A percentile compares a stretch with the other conserved stretches of the same genome.
These are phyloP conservation scores for Pseudomyrmex concolor DNA, from an alignment of 1,140 invertebrate species.

Conservation along the genomic window DNA sequence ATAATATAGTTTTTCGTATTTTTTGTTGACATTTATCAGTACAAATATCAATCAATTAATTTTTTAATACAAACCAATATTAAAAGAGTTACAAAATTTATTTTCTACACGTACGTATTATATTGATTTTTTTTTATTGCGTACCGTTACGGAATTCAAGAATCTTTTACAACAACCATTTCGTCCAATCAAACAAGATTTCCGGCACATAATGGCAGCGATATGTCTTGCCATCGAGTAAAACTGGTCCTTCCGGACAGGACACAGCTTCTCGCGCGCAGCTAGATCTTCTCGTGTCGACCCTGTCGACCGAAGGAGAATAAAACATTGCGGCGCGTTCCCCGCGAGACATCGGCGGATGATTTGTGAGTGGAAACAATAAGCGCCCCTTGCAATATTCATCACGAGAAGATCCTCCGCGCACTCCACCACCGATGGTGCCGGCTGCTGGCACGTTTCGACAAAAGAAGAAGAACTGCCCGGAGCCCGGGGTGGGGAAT, in stretches of 20 bases:
- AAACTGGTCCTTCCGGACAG: conserved; percentile 14
- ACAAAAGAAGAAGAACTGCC: conserved; percentile 71
- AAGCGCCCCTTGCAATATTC: conserved; percentile 84
- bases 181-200: conserved; percentile 47
- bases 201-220: conserved; percentile 47
- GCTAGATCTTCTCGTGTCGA: conserved; percentile 61
- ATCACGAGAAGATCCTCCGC: conserved; percentile 77
- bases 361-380: conserved; percentile 85
- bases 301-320: conserved; percentile 76
- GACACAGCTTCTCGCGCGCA: background rate
- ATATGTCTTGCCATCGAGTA: conserved; percentile 69
- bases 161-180: conserved; percentile 29
- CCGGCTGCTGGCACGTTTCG: conserved; percentile 73
- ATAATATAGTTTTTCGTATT: too few relatives aligned
- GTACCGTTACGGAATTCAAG: background rate
- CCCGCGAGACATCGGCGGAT: conserved; percentile 83
- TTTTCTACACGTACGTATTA: background rate
- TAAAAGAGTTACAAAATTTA: background rate
- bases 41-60: too few relatives aligned
- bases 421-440: conserved; percentile 13
- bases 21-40: too few relatives aligned
- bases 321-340: conserved; percentile 81
- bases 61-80: too few relatives aligned
- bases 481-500: conserved; percentile 60
- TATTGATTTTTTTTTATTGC: conserved; percentile 33